phyloP scores from a whole-genome alignment of 2,113 vertebrate species.

The Siphamia tubifer region DNA sequence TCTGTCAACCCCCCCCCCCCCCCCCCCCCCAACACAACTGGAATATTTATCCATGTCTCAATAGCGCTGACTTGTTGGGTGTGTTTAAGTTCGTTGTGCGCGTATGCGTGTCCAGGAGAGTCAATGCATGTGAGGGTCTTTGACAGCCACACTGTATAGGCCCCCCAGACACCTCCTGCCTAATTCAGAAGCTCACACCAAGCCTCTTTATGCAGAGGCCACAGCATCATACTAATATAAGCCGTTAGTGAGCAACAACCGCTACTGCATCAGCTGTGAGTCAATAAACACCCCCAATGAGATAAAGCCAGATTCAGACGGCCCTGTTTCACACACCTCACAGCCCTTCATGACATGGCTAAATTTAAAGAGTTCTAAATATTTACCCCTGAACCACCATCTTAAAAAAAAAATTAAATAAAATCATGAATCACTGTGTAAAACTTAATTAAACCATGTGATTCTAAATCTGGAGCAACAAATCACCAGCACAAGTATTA shows the following conservation, averaged over 20 bases:
- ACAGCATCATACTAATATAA: not conserved
- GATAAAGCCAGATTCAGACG: not conserved
- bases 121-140: conserved; percentile 20
- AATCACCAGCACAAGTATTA: too few relatives aligned
- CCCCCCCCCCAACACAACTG: conserved; percentile 17
- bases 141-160: conserved; percentile 15
- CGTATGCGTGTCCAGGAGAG: not conserved
- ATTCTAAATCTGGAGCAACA: too few relatives aligned
- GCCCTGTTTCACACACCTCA: not conserved
- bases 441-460: too few relatives aligned
- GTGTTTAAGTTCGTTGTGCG: not conserved
- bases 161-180: conserved; percentile 42
- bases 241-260: not conserved
- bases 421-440: too few relatives aligned
- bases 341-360: not conserved
- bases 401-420: too few relatives aligned
- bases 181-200: conserved; percentile 44
- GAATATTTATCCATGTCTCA: not conserved
- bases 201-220: conserved; percentile 16
- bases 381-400: not conserved
- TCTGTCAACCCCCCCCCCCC: too few relatives aligned
- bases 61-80: not conserved
- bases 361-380: not conserved
- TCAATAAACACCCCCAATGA: conserved; percentile 27
- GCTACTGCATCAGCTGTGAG: not conserved